Conservation (phyloP, 1,140 invertebrate species). For the Trichomalopsis sarcophagae region DNA sequence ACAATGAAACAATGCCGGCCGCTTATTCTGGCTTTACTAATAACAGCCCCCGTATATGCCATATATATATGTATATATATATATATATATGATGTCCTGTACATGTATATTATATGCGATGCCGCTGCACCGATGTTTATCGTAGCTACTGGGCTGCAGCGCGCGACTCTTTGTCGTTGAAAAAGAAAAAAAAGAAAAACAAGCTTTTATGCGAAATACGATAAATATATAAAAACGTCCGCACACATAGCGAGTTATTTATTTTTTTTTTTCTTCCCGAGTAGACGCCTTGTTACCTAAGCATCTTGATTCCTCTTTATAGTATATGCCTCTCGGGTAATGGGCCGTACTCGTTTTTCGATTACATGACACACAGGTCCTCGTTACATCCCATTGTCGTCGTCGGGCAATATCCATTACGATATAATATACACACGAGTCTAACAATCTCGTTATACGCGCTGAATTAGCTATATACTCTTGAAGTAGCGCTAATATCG, state of each 20-base stretch:
- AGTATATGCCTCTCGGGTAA: not conserved
- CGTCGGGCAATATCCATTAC: not conserved
- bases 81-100: not conserved
- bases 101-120: not conserved
- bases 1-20: conserved; percentile 41
- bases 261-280: not conserved
- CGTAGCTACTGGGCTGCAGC: not conserved
- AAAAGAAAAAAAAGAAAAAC: no score
- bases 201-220: no score
- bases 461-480: not conserved
- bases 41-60: not conserved
- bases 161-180: not conserved
- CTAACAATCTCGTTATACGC: not conserved
- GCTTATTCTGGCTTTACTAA: not conserved
- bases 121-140: conserved; percentile 40
- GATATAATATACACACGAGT: not conserved
- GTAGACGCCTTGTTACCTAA: not conserved
- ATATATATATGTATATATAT: no score
- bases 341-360: no score
- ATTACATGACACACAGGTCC: no score
- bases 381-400: not conserved
- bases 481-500: not conserved
- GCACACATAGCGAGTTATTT: not conserved
- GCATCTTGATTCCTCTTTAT: not conserved
- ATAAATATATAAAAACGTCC: no score